Evolutionary conservation across 92 coral and sea anemone genomes (phyloP), one percentile per base, ranked within the genome.

Genomic region (Porites lobata): DNA sequence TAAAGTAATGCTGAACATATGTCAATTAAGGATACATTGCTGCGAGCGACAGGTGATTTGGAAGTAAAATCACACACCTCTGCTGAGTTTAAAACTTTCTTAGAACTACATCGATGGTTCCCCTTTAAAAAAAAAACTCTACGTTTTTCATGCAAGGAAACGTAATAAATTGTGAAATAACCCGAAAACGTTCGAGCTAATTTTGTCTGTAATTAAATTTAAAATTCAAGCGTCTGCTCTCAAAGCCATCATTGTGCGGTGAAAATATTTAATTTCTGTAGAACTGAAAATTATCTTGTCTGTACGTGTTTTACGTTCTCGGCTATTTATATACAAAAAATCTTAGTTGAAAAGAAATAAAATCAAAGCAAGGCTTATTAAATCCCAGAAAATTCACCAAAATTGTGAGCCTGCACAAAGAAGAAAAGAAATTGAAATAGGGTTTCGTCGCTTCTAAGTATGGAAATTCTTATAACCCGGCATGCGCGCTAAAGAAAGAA

Each of bases 151-250:
- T 15, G 7, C 2, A 12, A 24, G 14, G 11, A 78, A 50, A 10
- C 51, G 71, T n/a, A n/a, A 1, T 13, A 32, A 50, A 18, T 66
- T 50, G 8, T 1, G 26, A 79, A 18, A 32, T 38, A 61, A 18
- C 58, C 59, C 3, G 61, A 15, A 69, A 43, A 75, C 8, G 13
- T 53, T 9, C 62, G 9, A 50, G 24, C 13, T 18, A 50, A 50
- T 50, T 72, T 9, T 2, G 72, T 51, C 61, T 56, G 5, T 54
- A 67, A 81, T 81, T 81, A 65, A 68, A 72, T 72, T 72, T 72
- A 47, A 9, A 72, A 79, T 81, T 68, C 71, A 26, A 56, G 70
- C 50, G 13, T 50, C 15, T 20, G 75, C 50, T 53, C 47, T 38
- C 69, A 69, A 74, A 26, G 1, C 78, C 50, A 56, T 82, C 7